Evolutionary conservation across 2,888 invertebrate species (phyloP).

Genomic region (Dioctria linearis): DNA sequence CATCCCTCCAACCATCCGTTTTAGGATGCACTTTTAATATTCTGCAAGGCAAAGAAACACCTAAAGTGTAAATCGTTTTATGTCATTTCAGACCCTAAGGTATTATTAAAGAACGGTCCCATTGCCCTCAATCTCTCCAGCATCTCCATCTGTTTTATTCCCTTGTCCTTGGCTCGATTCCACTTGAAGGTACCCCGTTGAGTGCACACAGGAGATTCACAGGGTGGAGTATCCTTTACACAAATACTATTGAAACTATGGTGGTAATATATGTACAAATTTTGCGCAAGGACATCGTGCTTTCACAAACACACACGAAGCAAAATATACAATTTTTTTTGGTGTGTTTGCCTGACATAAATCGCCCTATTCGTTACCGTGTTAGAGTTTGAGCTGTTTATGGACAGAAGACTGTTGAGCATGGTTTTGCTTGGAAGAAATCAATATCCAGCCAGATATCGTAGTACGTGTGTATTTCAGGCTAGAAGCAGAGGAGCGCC

Average conservation of each 20-base stretch:
- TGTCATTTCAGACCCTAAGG: conserved; percentile 8
- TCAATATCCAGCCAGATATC: conserved; percentile 26
- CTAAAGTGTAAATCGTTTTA: conserved; percentile 24
- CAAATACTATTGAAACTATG: conserved; percentile 9
- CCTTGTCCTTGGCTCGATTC: conserved; percentile 48
- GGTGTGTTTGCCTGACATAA: conserved; percentile 19
- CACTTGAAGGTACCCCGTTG: conserved; percentile 10
- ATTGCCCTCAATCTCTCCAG: conserved; percentile 5
- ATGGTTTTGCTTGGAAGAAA: conserved; percentile 35
- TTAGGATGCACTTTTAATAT: neutral
- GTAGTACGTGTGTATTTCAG: conserved; percentile 13
- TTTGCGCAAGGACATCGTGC: neutral
- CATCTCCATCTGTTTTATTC: conserved; percentile 28
- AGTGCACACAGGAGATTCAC: conserved; percentile 21
- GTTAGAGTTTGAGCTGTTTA: conserved; percentile 1
- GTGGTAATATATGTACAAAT: no score
- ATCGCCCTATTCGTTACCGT: conserved; percentile 12
- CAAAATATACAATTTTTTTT: neutral
- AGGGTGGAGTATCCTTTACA: neutral
- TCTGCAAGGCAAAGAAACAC: neutral
- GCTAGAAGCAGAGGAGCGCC: neutral
- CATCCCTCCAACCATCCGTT: neutral
- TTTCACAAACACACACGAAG: conserved; percentile 7
- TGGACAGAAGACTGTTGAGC: conserved; percentile 17
- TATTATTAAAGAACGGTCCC: conserved; percentile 3